Base-by-base conservation (phyloP, 2,888 invertebrate genomes). In the Lasioglossum pauxillum region DNA sequence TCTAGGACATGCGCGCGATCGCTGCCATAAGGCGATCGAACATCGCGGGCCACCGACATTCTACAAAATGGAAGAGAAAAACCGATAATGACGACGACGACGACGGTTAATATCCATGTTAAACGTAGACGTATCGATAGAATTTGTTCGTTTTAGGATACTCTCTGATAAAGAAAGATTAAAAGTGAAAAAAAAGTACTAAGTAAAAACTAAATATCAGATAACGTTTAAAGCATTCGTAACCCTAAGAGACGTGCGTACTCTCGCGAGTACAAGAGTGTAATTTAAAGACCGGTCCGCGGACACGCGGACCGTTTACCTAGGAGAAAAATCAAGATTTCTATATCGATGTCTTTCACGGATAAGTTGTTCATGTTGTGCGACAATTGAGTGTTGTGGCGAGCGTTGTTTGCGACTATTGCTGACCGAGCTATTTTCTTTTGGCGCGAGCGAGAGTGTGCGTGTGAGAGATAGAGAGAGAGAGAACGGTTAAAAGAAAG, bases 141-240 rank as follows among this genome's bases (percentile, higher is more conserved):
- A 91, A 92, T 92, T 93, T 93, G 93, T 92, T 94, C 93, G 93
- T 94, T 93, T 92, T 93, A 94, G 93, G 91, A 93, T 94, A 93
- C 90, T 74, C 74, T 93, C 92, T 92, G 92, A 94, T 93, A 91
- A 91, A 92, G 92, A 92, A 88, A 87, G 38, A 38, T 84, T 83
- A 79, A 86, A 82, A 84, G 87, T 76, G 23, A 73, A 78, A 78
- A 73, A 78, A 78, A 81, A 84, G 79, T 74, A 71, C 12, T 71
- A 71, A 71, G 41, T 41, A 67, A 75, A 60, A 85, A 81, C 89
- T 85, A 83, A 88, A 91, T 90, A 91, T 87, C 90, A 88, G 85
- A 90, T 91, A 90, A 89, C 84, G 88, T 88, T 44, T 90, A 88
- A 92, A 92, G 81, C 90, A 89, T 92, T 89, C 90, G 91, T 90